phyloP scores from a whole-genome alignment of 2,113 vertebrate genomes.

The Synodontis membranacea region DNA sequence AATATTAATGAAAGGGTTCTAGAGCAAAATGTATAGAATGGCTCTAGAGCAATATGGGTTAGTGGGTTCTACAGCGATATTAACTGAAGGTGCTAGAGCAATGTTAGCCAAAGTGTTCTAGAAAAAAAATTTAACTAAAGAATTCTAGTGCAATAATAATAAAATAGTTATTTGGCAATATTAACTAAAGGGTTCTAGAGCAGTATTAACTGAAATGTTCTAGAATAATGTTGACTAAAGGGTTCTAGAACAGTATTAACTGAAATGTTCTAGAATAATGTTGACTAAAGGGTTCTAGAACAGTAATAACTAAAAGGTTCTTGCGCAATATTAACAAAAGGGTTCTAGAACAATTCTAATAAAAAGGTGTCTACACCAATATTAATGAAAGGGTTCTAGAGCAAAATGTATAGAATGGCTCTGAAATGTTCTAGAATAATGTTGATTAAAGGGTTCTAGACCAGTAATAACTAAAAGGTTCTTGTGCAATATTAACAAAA shows the following conservation, averaged over 20 bases:
- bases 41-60: background rate
- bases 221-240: background rate
- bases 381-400: background rate
- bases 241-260: background rate
- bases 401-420: too few relatives aligned
- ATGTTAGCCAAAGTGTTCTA: background rate
- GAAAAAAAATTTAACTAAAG: background rate
- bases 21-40: too few relatives aligned
- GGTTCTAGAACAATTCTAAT: background rate
- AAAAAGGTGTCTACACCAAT: background rate
- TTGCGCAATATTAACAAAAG: background rate
- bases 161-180: background rate
- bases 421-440: background rate
- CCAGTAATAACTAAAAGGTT: background rate
- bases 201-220: background rate
- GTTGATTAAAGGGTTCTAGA: background rate
- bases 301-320: background rate
- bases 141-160: background rate
- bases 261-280: background rate
- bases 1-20: background rate
- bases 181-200: background rate
- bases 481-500: background rate
- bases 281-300: background rate
- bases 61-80: background rate
- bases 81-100: background rate